phyloP scores from a whole-genome alignment of 2,888 invertebrate species.

The Tetropium fuscum region DNA sequence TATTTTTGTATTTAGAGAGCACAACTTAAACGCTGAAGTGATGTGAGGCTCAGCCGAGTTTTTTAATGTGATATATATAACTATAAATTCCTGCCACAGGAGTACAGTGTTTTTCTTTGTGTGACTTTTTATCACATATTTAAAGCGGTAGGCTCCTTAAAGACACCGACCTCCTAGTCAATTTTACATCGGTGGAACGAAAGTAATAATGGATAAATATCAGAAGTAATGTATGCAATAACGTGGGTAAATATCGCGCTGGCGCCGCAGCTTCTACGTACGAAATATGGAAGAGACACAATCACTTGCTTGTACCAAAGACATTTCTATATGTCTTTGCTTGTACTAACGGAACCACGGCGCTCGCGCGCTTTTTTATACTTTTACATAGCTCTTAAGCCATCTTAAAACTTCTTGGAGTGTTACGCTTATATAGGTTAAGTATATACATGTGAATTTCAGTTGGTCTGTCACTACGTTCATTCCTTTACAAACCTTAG shows the following conservation, averaged over 20 bases:
- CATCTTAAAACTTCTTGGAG: conserved; percentile 31
- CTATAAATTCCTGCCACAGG: conserved; percentile 56
- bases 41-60: conserved; percentile 48
- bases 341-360: conserved; percentile 7
- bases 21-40: conserved; percentile 44
- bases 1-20: conserved; percentile 34
- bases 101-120: conserved; percentile 51
- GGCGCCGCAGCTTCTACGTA: conserved; percentile 35
- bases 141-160: conserved; percentile 57
- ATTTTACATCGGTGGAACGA: conserved; percentile 51
- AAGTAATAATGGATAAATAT: conserved; percentile 60
- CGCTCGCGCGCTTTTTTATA: conserved; percentile 10
- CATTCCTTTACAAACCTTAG: conserved; percentile 2
- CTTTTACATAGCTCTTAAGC: conserved; percentile 21
- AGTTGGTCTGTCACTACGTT: conserved; percentile 2
- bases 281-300: conserved; percentile 61
- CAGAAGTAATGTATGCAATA: conserved; percentile 59
- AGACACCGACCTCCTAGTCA: conserved; percentile 43
- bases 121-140: conserved; percentile 48
- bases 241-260: conserved; percentile 36
- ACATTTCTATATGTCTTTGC: no score
- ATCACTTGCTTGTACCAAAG: conserved; percentile 56
- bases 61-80: conserved; percentile 60
- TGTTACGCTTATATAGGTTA: conserved; percentile 32
- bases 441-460: conserved; percentile 24